Evolutionary conservation across 2,113 vertebrate genomes (phyloP).

Genomic region (Opisthocomus hoazin): DNA sequence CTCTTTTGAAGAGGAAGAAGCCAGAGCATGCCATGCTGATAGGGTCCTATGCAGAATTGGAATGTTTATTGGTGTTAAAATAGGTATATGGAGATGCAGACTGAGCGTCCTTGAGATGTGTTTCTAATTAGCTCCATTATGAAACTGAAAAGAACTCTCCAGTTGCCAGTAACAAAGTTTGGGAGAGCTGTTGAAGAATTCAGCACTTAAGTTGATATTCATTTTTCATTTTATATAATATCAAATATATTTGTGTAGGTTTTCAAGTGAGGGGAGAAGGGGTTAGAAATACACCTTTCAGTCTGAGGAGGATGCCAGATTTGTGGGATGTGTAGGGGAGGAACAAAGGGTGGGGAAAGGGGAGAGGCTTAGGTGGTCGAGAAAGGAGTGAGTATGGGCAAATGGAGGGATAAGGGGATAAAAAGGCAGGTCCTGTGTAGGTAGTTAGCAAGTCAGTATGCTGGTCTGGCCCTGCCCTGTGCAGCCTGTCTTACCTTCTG

Average conservation of each 20-base stretch:
- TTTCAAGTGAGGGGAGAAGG: background rate
- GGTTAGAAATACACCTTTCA: background rate
- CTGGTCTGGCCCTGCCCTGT: background rate
- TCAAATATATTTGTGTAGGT: background rate
- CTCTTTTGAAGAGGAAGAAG: background rate
- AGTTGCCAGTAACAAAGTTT: background rate
- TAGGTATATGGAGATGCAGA: background rate
- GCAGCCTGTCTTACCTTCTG: background rate
- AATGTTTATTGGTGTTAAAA: background rate
- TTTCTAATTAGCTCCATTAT: background rate
- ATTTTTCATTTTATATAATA: background rate
- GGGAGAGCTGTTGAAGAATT: background rate
- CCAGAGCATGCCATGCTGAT: background rate
- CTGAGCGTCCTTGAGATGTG: background rate
- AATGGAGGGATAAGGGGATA: background rate
- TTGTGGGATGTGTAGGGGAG: background rate
- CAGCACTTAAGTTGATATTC: accelerated
- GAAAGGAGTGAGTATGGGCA: background rate
- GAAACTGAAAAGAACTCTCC: background rate
- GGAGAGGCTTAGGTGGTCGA: background rate
- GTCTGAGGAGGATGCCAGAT: background rate
- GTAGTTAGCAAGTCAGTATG: background rate
- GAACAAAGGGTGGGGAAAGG: background rate
- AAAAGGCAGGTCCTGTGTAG: background rate
- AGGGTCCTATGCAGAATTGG: background rate